Evolutionary conservation across 2,113 vertebrate genomes (phyloP).

Genomic region (Neogobius melanostomus): DNA sequence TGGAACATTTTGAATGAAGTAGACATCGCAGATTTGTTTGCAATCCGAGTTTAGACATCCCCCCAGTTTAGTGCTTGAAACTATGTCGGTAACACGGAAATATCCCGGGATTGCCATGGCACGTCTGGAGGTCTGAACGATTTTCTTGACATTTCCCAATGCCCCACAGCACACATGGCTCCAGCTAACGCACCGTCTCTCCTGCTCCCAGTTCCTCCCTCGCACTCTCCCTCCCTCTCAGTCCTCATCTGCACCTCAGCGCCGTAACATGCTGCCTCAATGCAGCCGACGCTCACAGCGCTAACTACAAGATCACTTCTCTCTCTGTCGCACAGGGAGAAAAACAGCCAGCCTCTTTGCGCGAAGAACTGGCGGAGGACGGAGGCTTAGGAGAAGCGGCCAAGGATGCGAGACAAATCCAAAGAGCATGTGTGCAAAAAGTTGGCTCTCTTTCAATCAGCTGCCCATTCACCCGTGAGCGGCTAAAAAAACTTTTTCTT

Average conservation of each 20-base stretch:
- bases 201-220: slow-evolving; percentile 44
- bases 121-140: slow-evolving; percentile 29
- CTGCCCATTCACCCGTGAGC: slow-evolving; percentile 32
- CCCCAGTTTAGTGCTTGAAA: background rate
- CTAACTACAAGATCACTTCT: slow-evolving; percentile 33
- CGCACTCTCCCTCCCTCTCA: slow-evolving; percentile 50
- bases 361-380: slow-evolving; percentile 2
- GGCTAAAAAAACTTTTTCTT: slow-evolving; percentile 51
- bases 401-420: slow-evolving; percentile 36
- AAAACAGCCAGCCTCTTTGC: background rate
- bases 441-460: slow-evolving; percentile 38
- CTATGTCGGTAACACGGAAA: background rate
- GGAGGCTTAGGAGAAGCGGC: slow-evolving; percentile 23
- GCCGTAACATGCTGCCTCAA: slow-evolving; percentile 56
- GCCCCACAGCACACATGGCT: slow-evolving; percentile 16
- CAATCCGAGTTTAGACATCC: background rate
- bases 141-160: slow-evolving; percentile 35
- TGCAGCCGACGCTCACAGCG: slow-evolving; percentile 23
- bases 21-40: background rate
- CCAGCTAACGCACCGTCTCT: slow-evolving; percentile 48
- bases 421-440: slow-evolving; percentile 34
- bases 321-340: slow-evolving; percentile 17
- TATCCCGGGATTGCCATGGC: background rate
- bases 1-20: background rate
- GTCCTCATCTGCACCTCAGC: slow-evolving; percentile 63